Evolutionary conservation across 2,113 vertebrate genomes (phyloP).

Genomic region (Zapornia atra): DNA sequence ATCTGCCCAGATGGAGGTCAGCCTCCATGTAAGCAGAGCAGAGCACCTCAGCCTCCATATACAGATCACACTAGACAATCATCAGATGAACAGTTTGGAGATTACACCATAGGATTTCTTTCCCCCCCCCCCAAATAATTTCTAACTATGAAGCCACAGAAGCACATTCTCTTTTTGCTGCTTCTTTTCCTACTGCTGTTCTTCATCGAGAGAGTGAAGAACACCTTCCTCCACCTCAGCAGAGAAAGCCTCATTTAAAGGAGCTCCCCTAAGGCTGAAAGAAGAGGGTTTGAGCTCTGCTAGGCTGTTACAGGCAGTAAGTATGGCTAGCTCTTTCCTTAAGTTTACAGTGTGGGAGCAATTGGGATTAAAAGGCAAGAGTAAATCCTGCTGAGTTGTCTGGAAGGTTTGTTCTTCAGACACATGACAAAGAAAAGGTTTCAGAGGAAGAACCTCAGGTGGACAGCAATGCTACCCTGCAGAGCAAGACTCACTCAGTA

Average conservation of each 20-base stretch:
- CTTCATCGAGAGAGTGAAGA: background rate
- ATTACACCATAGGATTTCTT: background rate
- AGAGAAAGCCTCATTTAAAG: background rate
- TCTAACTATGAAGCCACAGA: background rate
- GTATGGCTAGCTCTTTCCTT: background rate
- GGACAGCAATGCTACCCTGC: background rate
- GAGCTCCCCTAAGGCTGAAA: background rate
- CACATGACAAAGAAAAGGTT: accelerated
- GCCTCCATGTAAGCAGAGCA: background rate
- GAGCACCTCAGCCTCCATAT: background rate
- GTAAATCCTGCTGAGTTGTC: background rate
- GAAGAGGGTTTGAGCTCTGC: background rate
- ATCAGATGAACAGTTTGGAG: background rate
- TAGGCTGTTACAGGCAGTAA: background rate
- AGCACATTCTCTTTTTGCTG: background rate
- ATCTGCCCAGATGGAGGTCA: background rate
- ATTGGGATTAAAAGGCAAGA: background rate
- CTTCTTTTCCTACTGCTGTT: background rate
- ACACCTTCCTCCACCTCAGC: background rate
- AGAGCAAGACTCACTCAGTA: background rate
- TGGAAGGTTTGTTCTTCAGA: background rate
- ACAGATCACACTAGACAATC: background rate
- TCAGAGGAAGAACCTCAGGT: background rate
- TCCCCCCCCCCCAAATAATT: background rate
- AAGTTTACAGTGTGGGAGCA: background rate